A percentile compares a stretch with the other conserved stretches of the same genome.
These are phyloP conservation scores for Phocoena sinus DNA, from an alignment of 2,113 vertebrate genomes.

Conservation along the genomic window DNA sequence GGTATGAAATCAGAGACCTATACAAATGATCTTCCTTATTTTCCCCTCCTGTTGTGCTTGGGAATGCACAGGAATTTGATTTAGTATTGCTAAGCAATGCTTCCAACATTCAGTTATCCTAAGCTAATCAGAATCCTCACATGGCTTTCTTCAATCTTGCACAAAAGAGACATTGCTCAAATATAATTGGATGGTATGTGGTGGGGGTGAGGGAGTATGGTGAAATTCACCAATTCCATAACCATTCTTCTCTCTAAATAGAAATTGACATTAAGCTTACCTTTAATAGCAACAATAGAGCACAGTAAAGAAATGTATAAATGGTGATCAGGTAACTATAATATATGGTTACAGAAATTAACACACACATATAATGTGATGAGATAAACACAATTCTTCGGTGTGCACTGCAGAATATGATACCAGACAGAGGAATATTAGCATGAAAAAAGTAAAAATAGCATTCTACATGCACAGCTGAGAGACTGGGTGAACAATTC, in stretches of 20 bases:
- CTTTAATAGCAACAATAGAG: neutral
- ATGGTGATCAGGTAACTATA: neutral
- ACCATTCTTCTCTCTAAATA: neutral
- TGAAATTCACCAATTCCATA: neutral
- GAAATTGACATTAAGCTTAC: neutral
- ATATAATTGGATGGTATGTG: neutral
- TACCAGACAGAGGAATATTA: neutral
- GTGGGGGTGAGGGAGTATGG: neutral
- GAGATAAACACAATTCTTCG: conserved; percentile 7
- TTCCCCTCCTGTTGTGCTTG: neutral
- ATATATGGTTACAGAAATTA: neutral
- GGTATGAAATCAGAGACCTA: neutral
- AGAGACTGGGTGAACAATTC: neutral
- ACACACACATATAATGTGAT: neutral
- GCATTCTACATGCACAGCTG: neutral
- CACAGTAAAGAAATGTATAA: neutral
- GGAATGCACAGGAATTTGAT: neutral
- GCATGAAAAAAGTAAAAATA: neutral
- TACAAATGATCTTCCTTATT: neutral
- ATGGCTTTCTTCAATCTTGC: neutral
- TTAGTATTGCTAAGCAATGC: neutral
- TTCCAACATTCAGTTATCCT: neutral
- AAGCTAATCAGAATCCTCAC: neutral
- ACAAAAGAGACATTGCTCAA: neutral
- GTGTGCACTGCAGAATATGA: neutral